phyloP scores from a whole-genome alignment of 1,140 invertebrate genomes.

The Leptopilina clavipes region DNA sequence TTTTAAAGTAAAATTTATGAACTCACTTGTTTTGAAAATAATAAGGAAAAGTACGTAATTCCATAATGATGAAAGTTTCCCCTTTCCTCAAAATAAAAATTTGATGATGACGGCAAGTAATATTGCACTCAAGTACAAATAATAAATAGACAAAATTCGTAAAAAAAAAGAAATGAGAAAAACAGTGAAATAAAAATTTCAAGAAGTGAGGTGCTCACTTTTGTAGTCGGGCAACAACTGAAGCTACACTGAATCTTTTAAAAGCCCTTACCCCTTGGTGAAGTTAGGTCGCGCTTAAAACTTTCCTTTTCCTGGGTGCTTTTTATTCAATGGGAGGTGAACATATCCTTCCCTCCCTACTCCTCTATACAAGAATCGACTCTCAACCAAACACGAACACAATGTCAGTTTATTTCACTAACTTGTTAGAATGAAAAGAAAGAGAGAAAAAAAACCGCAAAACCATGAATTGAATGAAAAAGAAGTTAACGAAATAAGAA shows the following conservation, averaged over 20 bases:
- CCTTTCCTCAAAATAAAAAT: background rate
- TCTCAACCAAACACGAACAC: background rate
- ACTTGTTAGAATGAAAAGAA: background rate
- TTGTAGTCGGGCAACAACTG: conserved; percentile 7
- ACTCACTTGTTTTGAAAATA: background rate
- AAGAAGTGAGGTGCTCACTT: background rate
- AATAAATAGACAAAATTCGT: background rate
- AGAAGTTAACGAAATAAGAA: too few species aligned
- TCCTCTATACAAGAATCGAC: background rate
- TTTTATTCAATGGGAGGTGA: conserved; percentile 20
- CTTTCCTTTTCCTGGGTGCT: conserved; percentile 17
- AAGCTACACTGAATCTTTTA: conserved; percentile 2
- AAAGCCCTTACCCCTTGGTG: conserved; percentile 21
- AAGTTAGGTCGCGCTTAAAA: conserved; percentile 26
- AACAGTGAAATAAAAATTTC: conserved; percentile 16
- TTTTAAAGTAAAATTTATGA: too few species aligned
- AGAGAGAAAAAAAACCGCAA: background rate
- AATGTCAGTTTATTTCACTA: background rate
- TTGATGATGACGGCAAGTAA: background rate
- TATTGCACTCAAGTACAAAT: background rate
- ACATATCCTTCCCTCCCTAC: conserved; percentile 1
- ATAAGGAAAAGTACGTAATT: background rate
- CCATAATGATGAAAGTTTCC: background rate
- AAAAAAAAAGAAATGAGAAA: background rate
- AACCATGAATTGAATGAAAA: background rate